Conservation (phyloP, 2,797 vertebrate species). For the Tapera naevia region DNA sequence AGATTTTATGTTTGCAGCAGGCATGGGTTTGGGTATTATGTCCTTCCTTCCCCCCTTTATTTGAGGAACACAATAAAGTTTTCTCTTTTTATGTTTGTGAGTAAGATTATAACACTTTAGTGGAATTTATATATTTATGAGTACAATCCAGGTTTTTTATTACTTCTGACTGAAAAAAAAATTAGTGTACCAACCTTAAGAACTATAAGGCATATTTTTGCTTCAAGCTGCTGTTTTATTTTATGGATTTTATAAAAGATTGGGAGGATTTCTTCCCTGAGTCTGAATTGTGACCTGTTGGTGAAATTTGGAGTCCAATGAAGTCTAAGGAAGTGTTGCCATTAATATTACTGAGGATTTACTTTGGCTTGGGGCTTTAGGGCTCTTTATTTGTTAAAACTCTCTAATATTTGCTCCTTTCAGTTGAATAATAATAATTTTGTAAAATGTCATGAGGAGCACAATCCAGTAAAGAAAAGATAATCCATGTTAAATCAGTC, state of each 20-base stretch:
- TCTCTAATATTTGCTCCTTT: neutral
- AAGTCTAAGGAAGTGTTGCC: neutral
- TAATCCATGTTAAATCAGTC: neutral
- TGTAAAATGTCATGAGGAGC: neutral
- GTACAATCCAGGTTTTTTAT: neutral
- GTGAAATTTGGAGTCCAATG: neutral
- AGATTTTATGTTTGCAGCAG: neutral
- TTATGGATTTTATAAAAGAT: neutral
- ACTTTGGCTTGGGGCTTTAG: neutral
- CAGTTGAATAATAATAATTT: conserved; percentile 6
- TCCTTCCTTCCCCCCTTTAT: neutral
- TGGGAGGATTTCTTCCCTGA: neutral
- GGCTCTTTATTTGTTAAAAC: conserved; percentile 18
- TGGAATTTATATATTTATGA: neutral
- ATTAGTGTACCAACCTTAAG: neutral
- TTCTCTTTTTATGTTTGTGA: neutral
- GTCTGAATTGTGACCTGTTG: neutral
- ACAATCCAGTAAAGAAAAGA: neutral
- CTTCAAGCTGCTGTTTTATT: conserved; percentile 6
- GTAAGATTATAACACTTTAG: neutral
- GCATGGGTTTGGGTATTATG: neutral
- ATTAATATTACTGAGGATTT: neutral
- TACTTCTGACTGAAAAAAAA: conserved; percentile 21
- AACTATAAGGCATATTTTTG: neutral
- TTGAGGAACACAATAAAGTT: neutral